Evolutionary conservation across 2,888 invertebrate genomes (phyloP).

Genomic region (Agrilus biguttatus): DNA sequence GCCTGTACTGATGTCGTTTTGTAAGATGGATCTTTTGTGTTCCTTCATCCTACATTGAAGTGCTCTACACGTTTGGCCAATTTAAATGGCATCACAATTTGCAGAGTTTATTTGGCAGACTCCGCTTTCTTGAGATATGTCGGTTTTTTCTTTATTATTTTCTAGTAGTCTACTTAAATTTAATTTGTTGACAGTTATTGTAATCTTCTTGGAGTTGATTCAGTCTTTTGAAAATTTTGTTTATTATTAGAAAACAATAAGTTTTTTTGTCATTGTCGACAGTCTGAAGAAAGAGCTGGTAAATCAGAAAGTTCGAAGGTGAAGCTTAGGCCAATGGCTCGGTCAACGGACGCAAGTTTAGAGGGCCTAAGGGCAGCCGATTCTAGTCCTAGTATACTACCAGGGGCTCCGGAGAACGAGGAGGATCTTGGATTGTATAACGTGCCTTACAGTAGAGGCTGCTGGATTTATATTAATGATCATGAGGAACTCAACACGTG

Average conservation of each 20-base stretch:
- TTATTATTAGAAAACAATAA: not conserved
- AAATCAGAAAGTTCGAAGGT: constrained; percentile 40
- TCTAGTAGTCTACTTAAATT: too few relatives aligned
- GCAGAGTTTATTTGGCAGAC: too few relatives aligned
- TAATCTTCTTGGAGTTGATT: too few relatives aligned
- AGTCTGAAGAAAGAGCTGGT: constrained; percentile 62
- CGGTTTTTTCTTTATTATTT: too few relatives aligned
- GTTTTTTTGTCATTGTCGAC: constrained; percentile 4
- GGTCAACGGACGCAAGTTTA: constrained; percentile 59
- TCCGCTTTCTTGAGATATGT: too few relatives aligned
- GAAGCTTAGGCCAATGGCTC: constrained; percentile 42
- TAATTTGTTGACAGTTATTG: too few relatives aligned
- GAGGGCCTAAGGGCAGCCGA: constrained; percentile 49
- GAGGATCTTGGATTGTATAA: constrained; percentile 62
- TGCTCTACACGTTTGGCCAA: too few relatives aligned
- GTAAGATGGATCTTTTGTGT: too few relatives aligned
- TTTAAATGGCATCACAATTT: too few relatives aligned
- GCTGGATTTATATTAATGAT: constrained; percentile 66
- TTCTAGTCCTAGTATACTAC: constrained; percentile 47
- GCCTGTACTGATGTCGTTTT: too few relatives aligned
- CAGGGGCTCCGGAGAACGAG: constrained; percentile 37
- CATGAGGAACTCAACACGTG: constrained; percentile 52
- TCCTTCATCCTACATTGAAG: too few relatives aligned
- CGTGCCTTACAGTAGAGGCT: constrained; percentile 55
- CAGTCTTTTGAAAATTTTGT: too few relatives aligned